Evolutionary conservation across 92 coral and sea anemone species (phyloP).

Genomic region (Nematostella vectensis): DNA sequence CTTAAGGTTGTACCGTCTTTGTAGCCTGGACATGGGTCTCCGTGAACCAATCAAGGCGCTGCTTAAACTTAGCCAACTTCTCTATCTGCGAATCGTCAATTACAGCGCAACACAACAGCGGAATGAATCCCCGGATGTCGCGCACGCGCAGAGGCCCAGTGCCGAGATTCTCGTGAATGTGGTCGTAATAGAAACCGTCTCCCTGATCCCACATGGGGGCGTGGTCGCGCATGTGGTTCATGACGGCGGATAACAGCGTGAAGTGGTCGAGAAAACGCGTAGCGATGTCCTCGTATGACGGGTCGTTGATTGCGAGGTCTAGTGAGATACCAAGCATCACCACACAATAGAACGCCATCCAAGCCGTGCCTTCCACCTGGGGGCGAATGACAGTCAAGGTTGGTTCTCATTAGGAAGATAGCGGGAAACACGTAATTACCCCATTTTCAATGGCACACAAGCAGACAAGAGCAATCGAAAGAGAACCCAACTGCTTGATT

Average conservation of each 20-base stretch:
- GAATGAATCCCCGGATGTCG: conserved; percentile 59
- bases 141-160: conserved; percentile 60
- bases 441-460: conserved; percentile 16
- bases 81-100: conserved; percentile 63
- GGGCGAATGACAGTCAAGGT: background rate
- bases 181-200: conserved; percentile 82
- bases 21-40: too few relatives aligned
- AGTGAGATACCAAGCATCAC: conserved; percentile 77
- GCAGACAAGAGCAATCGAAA: too few relatives aligned
- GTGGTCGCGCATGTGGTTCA: conserved; percentile 58
- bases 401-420: background rate
- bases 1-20: too few relatives aligned
- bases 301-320: conserved; percentile 72
- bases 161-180: conserved; percentile 10
- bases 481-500: too few relatives aligned
- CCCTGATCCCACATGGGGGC: conserved; percentile 64
- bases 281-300: conserved; percentile 88
- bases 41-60: conserved; percentile 70
- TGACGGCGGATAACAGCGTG: conserved; percentile 62
- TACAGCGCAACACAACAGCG: conserved; percentile 61
- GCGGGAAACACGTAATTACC: conserved; percentile 2
- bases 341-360: conserved; percentile 83
- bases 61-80: conserved; percentile 58
- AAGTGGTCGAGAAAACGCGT: conserved; percentile 80
- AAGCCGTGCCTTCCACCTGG: conserved; percentile 78